Base-by-base conservation (phyloP, 2,888 invertebrate species). In the Drosophila leonis region DNA sequence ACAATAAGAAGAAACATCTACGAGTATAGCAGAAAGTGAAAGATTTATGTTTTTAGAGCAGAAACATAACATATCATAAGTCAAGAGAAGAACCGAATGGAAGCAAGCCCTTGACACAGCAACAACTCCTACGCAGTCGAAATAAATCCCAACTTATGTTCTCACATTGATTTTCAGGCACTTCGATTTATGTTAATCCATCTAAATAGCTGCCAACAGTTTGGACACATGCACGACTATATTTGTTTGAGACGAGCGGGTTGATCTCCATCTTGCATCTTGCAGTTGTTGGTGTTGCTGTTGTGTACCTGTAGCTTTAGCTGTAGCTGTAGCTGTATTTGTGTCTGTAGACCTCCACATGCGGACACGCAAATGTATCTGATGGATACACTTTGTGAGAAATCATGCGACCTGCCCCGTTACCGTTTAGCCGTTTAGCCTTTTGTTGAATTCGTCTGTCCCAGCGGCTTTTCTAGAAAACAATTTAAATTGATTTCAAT, bases 401-500 rank as follows among this genome's bases (percentile, higher is more conserved):
- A 61, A 65, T 66, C 54, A 65, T 63, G 54, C 44, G 51, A 52
- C 51, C 44, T 65, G 64, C 63, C 62, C 72, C 71, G 51, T 48
- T 70, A 49, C 20, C 55, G 56, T 54, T 65, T 65, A 44, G 74
- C 57, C 65, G 63, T 71, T 83, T 71, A 65, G 77, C 75, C 78
- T 66, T 86, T 86, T 77, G 75, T 84, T 56, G 65, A 65, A 57
- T 54, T 61, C 55, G 81, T 71, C 65, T 66, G 78, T 80, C 65
- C 67, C 72, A 72, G 60, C 75, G 80, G 78, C 78, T 81, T 90
- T 90, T 91, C 90, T 88, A 80, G 89, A 91, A 90, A 90, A 86
- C 91, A 90, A 90, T 90, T 90, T 86, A 90, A 91, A 88, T 90
- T 88, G 88, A 88, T 88, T 88, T 88, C 90, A 90, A 90, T 90